phyloP scores from a whole-genome alignment of 92 coral and sea anemone species.

The Montipora capitata region DNA sequence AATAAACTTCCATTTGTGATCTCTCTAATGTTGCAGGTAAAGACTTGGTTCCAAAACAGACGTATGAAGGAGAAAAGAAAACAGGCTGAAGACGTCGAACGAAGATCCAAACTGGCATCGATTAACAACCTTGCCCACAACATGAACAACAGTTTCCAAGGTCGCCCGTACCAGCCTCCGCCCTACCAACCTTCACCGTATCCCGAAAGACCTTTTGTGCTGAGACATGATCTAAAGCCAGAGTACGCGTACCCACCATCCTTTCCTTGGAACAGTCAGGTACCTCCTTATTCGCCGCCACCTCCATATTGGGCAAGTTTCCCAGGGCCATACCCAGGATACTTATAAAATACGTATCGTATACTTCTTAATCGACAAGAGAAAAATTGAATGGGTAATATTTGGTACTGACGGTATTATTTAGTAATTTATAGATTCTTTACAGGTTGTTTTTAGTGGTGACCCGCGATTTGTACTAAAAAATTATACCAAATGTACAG shows the following conservation, averaged over 20 bases:
- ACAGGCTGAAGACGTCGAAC: constrained; percentile 53
- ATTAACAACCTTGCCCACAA: constrained; percentile 14
- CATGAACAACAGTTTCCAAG: constrained; percentile 38
- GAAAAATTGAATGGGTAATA: no score
- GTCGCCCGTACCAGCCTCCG: constrained; percentile 1
- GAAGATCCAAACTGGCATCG: constrained; percentile 41
- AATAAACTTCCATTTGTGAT: neutral
- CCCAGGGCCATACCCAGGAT: constrained; percentile 24
- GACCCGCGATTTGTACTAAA: no score
- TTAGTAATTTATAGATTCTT: no score
- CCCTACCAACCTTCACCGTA: neutral
- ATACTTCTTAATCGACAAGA: no score
- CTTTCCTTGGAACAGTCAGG: constrained; percentile 38
- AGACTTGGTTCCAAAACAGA: constrained; percentile 77
- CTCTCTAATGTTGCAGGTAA: constrained; percentile 31
- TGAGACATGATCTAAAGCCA: constrained; percentile 32
- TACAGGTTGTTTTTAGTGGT: no score
- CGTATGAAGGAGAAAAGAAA: constrained; percentile 73
- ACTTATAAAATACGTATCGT: neutral
- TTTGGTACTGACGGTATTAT: no score
- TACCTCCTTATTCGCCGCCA: constrained; percentile 31
- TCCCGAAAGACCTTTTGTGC: constrained; percentile 45
- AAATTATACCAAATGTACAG: no score
- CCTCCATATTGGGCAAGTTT: constrained; percentile 49
- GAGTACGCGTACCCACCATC: constrained; percentile 42